Evolutionary conservation across 2,113 vertebrate genomes (phyloP).

Genomic region (Ictidomys tridecemlineatus): DNA sequence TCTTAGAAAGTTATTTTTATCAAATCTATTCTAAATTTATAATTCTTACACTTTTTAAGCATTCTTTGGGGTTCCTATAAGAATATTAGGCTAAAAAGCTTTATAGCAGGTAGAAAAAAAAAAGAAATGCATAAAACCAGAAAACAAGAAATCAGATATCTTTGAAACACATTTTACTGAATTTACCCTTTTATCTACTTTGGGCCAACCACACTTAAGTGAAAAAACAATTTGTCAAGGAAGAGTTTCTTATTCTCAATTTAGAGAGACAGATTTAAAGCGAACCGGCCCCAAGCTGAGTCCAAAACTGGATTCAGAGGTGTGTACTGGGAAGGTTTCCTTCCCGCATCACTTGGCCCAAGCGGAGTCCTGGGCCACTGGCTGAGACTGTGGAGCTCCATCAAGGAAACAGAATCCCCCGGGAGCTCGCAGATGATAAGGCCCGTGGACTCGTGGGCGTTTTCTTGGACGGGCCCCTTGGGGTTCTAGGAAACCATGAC

Average conservation of each 20-base stretch:
- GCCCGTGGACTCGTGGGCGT: slow-evolving; percentile 25
- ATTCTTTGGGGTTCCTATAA: background rate
- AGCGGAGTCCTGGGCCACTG: background rate
- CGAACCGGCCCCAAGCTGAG: background rate
- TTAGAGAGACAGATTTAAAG: background rate
- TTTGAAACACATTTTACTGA: background rate
- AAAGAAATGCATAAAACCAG: background rate
- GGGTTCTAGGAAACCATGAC: slow-evolving; percentile 66
- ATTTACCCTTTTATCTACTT: background rate
- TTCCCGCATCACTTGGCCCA: rapidly evolving
- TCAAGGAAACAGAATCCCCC: slow-evolving; percentile 23
- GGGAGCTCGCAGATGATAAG: slow-evolving; percentile 23
- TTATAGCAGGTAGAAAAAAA: background rate
- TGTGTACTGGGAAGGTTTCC: rapidly evolving
- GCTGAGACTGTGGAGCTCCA: background rate
- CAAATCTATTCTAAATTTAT: background rate
- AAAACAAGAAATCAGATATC: background rate
- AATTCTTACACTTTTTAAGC: background rate
- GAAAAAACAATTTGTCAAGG: background rate
- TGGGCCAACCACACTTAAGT: background rate
- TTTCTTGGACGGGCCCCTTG: slow-evolving; percentile 23
- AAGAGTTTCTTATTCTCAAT: background rate
- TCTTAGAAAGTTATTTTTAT: background rate
- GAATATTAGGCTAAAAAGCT: background rate
- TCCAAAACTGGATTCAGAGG: background rate